Evolutionary conservation across 2,797 vertebrate genomes (phyloP).

Genomic region (Danio albolineatus): DNA sequence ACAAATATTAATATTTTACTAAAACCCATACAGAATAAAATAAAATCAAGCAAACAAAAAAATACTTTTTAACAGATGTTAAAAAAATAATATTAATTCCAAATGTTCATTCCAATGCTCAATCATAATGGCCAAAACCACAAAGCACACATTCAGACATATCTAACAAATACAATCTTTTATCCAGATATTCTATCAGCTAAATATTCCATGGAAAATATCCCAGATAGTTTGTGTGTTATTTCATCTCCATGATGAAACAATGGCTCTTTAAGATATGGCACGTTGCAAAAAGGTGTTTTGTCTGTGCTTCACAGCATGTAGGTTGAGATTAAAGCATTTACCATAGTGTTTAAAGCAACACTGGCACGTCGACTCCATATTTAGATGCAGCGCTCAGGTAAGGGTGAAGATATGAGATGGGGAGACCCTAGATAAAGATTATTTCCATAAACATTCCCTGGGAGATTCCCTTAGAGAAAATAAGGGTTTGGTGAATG

Average conservation of each 20-base stretch:
- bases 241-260: conserved; percentile 32
- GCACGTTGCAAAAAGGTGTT: conserved; percentile 47
- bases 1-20: no score
- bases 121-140: background rate
- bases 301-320: conserved; percentile 47
- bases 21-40: no score
- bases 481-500: conserved; percentile 8
- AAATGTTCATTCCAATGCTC: no score
- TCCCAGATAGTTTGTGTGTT: conserved; percentile 4
- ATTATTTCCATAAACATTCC: conserved; percentile 33
- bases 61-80: no score
- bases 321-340: conserved; percentile 49
- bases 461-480: background rate
- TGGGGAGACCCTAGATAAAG: conserved; percentile 22
- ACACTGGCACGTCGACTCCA: conserved; percentile 46
- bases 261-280: conserved; percentile 20
- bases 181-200: background rate
- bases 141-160: no score
- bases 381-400: conserved; percentile 35
- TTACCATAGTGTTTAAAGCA: conserved; percentile 35
- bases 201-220: conserved; percentile 14
- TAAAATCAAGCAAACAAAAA: no score
- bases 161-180: background rate
- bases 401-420: conserved; percentile 41
- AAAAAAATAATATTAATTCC: no score